Conservation (phyloP, 2,888 invertebrate species). For the Tyria jacobaeae region DNA sequence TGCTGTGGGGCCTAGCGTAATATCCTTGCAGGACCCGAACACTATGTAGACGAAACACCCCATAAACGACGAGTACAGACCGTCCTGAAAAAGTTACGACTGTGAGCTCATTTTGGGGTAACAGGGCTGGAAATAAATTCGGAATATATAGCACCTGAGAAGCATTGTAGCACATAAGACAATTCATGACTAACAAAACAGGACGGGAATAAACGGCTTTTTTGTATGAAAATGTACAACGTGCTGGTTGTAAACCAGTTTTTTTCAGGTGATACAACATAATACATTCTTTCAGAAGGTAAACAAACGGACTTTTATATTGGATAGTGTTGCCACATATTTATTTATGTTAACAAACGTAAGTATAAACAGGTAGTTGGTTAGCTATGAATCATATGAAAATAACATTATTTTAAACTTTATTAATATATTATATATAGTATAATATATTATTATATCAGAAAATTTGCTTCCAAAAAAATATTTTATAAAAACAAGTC, state of each 20-base stretch:
- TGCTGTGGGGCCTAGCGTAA: conserved; percentile 97
- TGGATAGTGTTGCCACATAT: background rate
- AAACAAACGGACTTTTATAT: background rate
- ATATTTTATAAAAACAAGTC: no score
- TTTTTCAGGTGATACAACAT: background rate
- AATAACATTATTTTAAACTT: no score
- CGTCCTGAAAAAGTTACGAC: conserved; percentile 89
- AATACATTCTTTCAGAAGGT: background rate
- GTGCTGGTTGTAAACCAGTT: background rate
- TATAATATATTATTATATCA: no score
- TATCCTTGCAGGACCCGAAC: conserved; percentile 95
- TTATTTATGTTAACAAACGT: background rate
- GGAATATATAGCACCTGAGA: conserved; percentile 15
- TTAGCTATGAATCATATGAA: no score
- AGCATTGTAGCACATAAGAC: conserved; percentile 3
- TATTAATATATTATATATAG: no score
- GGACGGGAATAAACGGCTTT: background rate
- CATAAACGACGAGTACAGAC: conserved; percentile 97
- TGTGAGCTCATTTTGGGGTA: conserved; percentile 23
- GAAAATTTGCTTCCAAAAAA: no score
- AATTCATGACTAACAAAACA: conserved; percentile 9
- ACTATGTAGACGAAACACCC: conserved; percentile 97
- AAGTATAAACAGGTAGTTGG: background rate
- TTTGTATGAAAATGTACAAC: background rate
- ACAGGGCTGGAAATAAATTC: conserved; percentile 13